Conservation (phyloP, 2,888 invertebrate genomes). For the Hirtodrosophila histrioides region DNA sequence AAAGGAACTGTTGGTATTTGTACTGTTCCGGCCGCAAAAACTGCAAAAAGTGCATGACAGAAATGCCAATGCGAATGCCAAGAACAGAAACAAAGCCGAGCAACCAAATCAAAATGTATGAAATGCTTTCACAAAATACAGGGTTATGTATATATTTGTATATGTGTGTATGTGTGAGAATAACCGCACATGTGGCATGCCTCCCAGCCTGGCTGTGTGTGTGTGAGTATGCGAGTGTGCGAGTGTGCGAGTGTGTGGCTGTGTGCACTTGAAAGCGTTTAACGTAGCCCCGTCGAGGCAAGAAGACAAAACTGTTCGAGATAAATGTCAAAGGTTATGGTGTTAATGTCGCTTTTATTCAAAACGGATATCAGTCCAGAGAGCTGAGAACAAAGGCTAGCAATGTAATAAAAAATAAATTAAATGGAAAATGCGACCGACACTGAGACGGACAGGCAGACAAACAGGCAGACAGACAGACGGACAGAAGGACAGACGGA, state of each 20-base stretch:
- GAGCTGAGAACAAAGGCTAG: constrained; percentile 55
- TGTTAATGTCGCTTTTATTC: constrained; percentile 81
- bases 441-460: constrained; percentile 14
- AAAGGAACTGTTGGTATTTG: constrained; percentile 33
- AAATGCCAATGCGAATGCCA: constrained; percentile 62
- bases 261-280: constrained; percentile 74
- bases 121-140: constrained; percentile 57
- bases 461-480: constrained; percentile 5
- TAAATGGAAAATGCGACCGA: constrained; percentile 74
- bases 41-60: constrained; percentile 56
- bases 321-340: constrained; percentile 80
- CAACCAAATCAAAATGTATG: constrained; percentile 59
- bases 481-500: background rate
- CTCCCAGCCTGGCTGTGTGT: background rate
- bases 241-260: constrained; percentile 26
- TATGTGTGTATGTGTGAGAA: constrained; percentile 3
- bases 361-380: constrained; percentile 71
- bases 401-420: constrained; percentile 77
- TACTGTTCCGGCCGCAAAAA: constrained; percentile 51
- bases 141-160: constrained; percentile 10
- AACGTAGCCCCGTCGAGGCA: constrained; percentile 45
- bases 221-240: constrained; percentile 12
- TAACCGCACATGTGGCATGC: constrained; percentile 45
- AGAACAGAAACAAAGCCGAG: constrained; percentile 53
- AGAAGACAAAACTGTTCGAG: constrained; percentile 48